These are phyloP conservation scores for Cyclura pinguis DNA, from an alignment of 2,797 vertebrate genomes.

Conservation along the genomic window DNA sequence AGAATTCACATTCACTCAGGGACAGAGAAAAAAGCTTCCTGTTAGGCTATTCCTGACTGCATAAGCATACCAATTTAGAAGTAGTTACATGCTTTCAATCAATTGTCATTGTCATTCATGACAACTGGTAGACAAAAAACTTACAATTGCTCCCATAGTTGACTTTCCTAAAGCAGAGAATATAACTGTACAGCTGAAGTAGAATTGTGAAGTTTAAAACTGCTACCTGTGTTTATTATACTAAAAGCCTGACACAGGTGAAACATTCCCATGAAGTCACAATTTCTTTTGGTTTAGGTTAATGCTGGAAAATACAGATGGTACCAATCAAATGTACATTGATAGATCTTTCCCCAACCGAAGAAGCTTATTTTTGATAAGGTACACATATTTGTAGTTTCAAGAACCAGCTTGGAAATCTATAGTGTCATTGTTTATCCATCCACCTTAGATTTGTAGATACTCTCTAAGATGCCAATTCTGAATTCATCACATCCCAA, in stretches of 20 bases:
- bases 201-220: neutral
- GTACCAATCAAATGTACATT: neutral
- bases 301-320: neutral
- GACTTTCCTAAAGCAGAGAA: conserved; percentile 10
- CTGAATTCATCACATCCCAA: too few species aligned
- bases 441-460: neutral
- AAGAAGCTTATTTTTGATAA: neutral
- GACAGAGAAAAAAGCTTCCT: conserved; percentile 28
- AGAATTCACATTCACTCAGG: conserved; percentile 19
- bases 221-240: neutral
- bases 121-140: conserved; percentile 13
- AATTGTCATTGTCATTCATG: neutral
- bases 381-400: neutral
- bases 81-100: conserved; percentile 1
- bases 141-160: conserved; percentile 21
- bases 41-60: neutral
- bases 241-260: neutral
- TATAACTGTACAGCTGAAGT: neutral
- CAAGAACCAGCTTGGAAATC: neutral
- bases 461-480: neutral
- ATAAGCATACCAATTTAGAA: conserved; percentile 30
- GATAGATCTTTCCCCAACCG: neutral
- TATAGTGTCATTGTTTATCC: too few species aligned
- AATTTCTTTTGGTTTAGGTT: neutral
- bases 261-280: neutral